Evolutionary conservation across 2,797 vertebrate species (phyloP), one percentile per base, ranked within the genome.

Genomic region (Acipenser ruthenus): DNA sequence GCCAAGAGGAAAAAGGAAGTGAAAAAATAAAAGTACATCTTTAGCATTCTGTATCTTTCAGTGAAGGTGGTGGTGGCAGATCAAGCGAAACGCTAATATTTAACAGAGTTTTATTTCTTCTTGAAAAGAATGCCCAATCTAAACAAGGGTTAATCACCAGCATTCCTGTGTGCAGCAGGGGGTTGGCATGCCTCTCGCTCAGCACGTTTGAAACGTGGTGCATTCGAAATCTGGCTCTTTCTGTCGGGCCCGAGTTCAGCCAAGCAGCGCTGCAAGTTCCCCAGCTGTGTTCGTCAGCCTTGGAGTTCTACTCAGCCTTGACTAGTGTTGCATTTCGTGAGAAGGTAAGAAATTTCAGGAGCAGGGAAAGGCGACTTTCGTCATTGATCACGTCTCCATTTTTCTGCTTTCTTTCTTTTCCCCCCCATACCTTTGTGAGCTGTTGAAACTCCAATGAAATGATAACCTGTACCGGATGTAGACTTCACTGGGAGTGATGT

Each of bases 281-380:
- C 37, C 37, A 5, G 37, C 37, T 37, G 37, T 37, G 37, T 37
- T 4, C 1, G 75, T 72, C 78, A 74, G 77, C 78, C 77, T 74
- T 74, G 49, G 77, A 74, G 79, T 75, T 80, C 74, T 69, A 80
- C 75, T 80, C 80, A 78, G 72, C 69, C 73, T 52, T 70, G 59
- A 73, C 73, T 81, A 74, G 72, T 70, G 58, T 10, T 50, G 60
- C 37, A 5, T 37, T 37, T 37, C 37, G 37, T 37, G 37, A 37
- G 23, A 37, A 37, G 37, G 37, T 37, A 37, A 37, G 37, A 37
- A 37, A 37, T 37, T 37, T 37, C 37, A 37, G 37, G 37, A 37
- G 37, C 37, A 37, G 5, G 37, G 37, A 37, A 37, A 37, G 5
- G 37, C 37, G 5, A 37, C 37, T 37, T 37, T 37, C 1, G 37